Evolutionary conservation across 2,888 invertebrate species (phyloP).

Genomic region (Hermaeophaga mercurialis): DNA sequence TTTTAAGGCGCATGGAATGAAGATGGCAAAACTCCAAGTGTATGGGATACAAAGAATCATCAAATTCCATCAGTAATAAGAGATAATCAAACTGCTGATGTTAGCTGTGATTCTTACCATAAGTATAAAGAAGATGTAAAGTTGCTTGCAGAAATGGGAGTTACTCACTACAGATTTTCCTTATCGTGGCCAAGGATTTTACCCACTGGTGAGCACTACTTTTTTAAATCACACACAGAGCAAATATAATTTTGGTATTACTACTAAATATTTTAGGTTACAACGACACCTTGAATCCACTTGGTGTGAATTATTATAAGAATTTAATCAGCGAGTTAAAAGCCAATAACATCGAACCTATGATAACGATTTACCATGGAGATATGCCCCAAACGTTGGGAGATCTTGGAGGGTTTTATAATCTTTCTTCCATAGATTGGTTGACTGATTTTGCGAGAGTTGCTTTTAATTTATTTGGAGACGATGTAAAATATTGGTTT

Average conservation of each 20-base stretch:
- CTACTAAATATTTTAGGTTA: slow-evolving; percentile 8
- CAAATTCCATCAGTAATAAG: slow-evolving; percentile 58
- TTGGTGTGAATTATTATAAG: slow-evolving; percentile 17
- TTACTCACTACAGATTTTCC: slow-evolving; percentile 49
- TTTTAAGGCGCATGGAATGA: slow-evolving; percentile 38
- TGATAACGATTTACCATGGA: slow-evolving; percentile 26
- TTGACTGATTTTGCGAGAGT: slow-evolving; percentile 20
- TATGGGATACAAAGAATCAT: slow-evolving; percentile 72
- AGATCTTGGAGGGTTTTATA: slow-evolving; percentile 22
- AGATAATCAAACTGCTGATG: slow-evolving; percentile 64
- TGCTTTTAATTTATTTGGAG: slow-evolving; percentile 17
- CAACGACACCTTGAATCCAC: slow-evolving; percentile 14
- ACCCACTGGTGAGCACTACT: slow-evolving; percentile 58
- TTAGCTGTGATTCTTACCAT: slow-evolving; percentile 71
- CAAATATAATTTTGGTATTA: too few species aligned
- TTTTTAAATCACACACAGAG: background rate
- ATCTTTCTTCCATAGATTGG: slow-evolving; percentile 16
- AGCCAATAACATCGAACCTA: slow-evolving; percentile 18
- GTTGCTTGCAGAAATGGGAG: slow-evolving; percentile 63
- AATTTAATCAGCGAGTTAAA: slow-evolving; percentile 16
- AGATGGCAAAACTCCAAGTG: slow-evolving; percentile 64
- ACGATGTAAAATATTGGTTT: slow-evolving; percentile 26
- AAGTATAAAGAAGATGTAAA: slow-evolving; percentile 65
- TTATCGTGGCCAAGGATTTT: slow-evolving; percentile 50
- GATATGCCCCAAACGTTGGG: slow-evolving; percentile 23